Conservation (phyloP, 1,140 invertebrate genomes). For the Pomphorhynchus laevis region DNA sequence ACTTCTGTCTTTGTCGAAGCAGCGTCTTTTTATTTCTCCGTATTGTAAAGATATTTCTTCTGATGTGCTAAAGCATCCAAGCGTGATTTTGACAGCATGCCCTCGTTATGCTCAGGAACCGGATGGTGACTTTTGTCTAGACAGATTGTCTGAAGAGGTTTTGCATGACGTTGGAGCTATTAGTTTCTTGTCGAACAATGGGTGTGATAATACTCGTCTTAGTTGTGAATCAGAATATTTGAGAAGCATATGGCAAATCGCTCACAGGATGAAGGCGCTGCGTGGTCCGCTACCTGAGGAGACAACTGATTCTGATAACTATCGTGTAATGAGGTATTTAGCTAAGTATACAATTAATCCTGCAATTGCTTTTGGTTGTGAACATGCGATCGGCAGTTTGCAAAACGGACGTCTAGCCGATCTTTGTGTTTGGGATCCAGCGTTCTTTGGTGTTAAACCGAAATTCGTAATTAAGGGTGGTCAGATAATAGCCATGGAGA, state of each 20-base stretch:
- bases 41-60: conserved; percentile 3
- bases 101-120: background rate
- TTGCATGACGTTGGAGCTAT: conserved; percentile 20
- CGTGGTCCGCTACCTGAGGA: conserved; percentile 15
- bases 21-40: conserved; percentile 1
- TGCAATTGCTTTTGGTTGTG: conserved; percentile 17
- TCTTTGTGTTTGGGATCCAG: conserved; percentile 19
- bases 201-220: conserved; percentile 4
- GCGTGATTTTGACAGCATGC: background rate
- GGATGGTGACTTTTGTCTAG: background rate
- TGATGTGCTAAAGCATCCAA: background rate
- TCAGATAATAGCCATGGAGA: conserved; percentile 17
- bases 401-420: conserved; percentile 18
- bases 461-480: conserved; percentile 20
- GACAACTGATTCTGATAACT: conserved; percentile 15
- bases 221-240: conserved; percentile 15
- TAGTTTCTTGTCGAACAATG: conserved; percentile 19
- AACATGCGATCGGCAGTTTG: conserved; percentile 16
- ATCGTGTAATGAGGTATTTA: conserved; percentile 17
- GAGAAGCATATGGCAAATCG: conserved; percentile 19
- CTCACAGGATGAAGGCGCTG: conserved; percentile 18
- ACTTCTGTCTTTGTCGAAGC: conserved; percentile 12
- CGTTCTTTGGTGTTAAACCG: conserved; percentile 20
- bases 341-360: conserved; percentile 22
- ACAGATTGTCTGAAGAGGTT: conserved; percentile 15